A percentile compares a stretch with the other conserved stretches of the same genome.
phyloP scores from a whole-genome alignment of 2,113 vertebrate genomes.

The Osmerus eperlanus region DNA sequence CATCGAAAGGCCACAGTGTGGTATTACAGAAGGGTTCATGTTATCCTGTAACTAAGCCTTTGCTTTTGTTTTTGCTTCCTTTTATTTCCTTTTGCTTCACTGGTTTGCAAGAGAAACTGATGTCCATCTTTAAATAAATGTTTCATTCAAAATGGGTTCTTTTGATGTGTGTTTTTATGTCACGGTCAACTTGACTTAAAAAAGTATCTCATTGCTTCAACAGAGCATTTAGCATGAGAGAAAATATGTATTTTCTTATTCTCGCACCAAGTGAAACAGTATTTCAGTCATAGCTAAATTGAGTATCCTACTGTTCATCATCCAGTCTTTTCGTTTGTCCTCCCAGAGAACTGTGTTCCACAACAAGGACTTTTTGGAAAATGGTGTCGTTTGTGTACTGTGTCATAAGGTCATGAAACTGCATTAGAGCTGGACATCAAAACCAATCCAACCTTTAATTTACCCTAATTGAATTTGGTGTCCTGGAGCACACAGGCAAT shows the following conservation, averaged over 20 bases:
- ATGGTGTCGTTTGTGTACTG: background rate
- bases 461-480: background rate
- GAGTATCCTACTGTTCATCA: background rate
- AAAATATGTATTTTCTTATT: background rate
- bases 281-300: background rate
- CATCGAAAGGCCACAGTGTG: too few relatives aligned
- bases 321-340: background rate
- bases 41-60: constrained; percentile 32
- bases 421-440: background rate
- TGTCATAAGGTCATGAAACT: background rate
- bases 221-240: background rate
- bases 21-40: too few relatives aligned
- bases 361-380: background rate
- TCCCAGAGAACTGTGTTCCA: background rate
- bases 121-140: constrained; percentile 56
- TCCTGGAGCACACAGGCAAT: background rate
- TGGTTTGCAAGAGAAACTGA: constrained; percentile 45
- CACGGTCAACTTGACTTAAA: background rate
- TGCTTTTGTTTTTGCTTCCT: constrained; percentile 17
- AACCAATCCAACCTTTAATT: background rate
- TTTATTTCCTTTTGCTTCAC: constrained; percentile 34
- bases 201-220: background rate
- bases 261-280: background rate
- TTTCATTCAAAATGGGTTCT: constrained; percentile 29
- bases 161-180: constrained; percentile 14